phyloP scores from a whole-genome alignment of 1,140 invertebrate species.

The Phymastichus coffea region DNA sequence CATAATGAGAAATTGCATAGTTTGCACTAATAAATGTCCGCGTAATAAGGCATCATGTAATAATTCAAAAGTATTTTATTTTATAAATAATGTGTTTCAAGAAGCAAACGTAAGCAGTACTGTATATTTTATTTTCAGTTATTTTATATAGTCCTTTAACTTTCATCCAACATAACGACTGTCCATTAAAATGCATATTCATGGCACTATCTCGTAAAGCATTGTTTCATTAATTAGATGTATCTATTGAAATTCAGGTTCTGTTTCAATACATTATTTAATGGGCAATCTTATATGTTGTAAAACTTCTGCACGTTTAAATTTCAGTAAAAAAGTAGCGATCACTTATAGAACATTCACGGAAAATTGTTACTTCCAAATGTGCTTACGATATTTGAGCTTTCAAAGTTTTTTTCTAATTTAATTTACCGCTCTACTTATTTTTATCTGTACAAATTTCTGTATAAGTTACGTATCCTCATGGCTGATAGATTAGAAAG shows the following conservation, averaged over 20 bases:
- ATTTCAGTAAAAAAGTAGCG: background rate
- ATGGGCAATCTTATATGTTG: constrained; percentile 6
- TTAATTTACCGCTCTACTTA: background rate
- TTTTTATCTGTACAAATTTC: background rate
- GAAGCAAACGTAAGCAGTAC: constrained; percentile 8
- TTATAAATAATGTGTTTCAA: constrained; percentile 21
- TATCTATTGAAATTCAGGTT: too few relatives aligned
- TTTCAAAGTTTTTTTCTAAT: background rate
- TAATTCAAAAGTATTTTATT: constrained; percentile 16
- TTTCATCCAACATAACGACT: constrained; percentile 3
- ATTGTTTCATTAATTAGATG: too few relatives aligned
- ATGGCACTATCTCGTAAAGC: background rate
- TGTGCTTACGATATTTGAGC: background rate
- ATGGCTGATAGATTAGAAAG: too few relatives aligned
- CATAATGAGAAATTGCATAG: constrained; percentile 7
- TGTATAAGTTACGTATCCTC: too few relatives aligned
- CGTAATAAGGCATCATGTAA: constrained; percentile 18
- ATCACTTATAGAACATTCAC: background rate
- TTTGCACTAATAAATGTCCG: constrained; percentile 7
- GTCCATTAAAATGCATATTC: constrained; percentile 3
- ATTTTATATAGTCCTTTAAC: constrained; percentile 8
- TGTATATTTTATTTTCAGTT: constrained; percentile 17
- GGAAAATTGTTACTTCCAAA: too few relatives aligned
- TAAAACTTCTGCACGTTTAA: too few relatives aligned
- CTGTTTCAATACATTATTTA: too few relatives aligned